Percentiles rank a stretch among this genome's conserved stretches.
Evolutionary conservation across 2,797 vertebrate species (phyloP).

Genomic region (Enteromius afrohamiltoni): DNA sequence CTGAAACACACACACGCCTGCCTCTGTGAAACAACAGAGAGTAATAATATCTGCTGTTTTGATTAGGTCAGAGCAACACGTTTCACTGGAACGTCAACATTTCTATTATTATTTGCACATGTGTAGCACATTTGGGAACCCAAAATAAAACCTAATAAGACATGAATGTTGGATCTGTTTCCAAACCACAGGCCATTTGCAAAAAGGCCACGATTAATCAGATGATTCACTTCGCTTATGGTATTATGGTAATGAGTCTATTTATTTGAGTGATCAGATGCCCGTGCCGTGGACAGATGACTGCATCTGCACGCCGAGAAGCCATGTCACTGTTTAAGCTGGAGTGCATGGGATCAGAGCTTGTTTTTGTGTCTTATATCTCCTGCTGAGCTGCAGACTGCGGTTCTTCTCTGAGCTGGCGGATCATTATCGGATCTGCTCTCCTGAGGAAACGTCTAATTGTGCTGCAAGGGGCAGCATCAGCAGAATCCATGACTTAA

Average conservation of each 20-base stretch:
- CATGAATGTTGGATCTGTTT: constrained; percentile 28
- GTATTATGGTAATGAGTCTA: not conserved
- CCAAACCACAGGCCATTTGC: not conserved
- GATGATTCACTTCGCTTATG: not conserved
- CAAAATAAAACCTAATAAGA: not conserved
- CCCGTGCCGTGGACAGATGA: not conserved
- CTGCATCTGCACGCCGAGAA: not conserved
- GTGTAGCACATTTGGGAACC: not conserved
- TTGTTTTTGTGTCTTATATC: not conserved
- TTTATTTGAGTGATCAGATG: not conserved
- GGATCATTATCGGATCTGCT: constrained; percentile 28
- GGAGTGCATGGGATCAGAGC: not conserved
- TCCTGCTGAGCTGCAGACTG: not conserved
- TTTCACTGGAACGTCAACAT: constrained; percentile 7
- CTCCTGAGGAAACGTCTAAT: constrained; percentile 47
- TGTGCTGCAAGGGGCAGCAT: constrained; percentile 45
- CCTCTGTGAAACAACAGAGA: not conserved
- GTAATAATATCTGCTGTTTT: constrained; percentile 5
- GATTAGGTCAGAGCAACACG: constrained; percentile 11
- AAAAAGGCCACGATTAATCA: not conserved
- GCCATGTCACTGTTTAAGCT: not conserved
- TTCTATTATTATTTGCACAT: constrained; percentile 17
- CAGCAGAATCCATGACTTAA: constrained; percentile 58
- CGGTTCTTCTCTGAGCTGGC: constrained; percentile 3
- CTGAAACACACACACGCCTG: constrained; percentile 2